These are phyloP conservation scores for Pygmarrhopalites habei DNA, from an alignment of 1,140 invertebrate species.

Conservation along the genomic window DNA sequence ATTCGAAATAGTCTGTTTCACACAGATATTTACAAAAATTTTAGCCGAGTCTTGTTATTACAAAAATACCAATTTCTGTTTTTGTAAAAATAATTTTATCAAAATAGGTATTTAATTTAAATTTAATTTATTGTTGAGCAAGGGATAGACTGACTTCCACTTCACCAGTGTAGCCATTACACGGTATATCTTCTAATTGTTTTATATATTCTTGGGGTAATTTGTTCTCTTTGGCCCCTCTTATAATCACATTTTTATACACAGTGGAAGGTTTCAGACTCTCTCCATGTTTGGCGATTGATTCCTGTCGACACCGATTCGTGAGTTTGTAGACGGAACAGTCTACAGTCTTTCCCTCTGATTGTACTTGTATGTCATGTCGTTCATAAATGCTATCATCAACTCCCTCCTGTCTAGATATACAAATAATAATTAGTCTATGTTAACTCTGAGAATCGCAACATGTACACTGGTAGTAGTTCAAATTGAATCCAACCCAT, in stretches of 20 bases:
- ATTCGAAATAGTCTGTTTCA: too few relatives aligned
- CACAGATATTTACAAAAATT: too few relatives aligned
- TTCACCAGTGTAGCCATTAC: conserved; percentile 58
- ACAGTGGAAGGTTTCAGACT: conserved; percentile 60
- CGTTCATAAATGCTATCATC: conserved; percentile 58
- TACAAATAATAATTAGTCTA: conserved; percentile 27
- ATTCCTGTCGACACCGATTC: conserved; percentile 45
- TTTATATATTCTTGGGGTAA: conserved; percentile 61
- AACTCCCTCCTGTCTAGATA: conserved; percentile 65
- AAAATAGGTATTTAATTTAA: too few relatives aligned
- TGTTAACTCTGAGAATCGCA: background rate
- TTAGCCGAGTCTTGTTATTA: too few relatives aligned
- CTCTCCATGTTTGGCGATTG: conserved; percentile 42
- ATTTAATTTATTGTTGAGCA: too few relatives aligned
- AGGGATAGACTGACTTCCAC: conserved; percentile 43
- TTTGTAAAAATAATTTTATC: too few relatives aligned
- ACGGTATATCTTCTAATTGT: conserved; percentile 53
- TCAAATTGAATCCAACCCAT: background rate
- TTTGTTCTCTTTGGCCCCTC: conserved; percentile 60
- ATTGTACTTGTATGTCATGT: conserved; percentile 54
- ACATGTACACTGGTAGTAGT: background rate
- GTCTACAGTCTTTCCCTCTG: conserved; percentile 47
- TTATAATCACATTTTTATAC: conserved; percentile 56
- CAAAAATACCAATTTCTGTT: too few relatives aligned
- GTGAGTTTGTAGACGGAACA: conserved; percentile 63